A percentile compares a stretch with the other conserved stretches of the same genome.
phyloP scores from a whole-genome alignment of 2,113 vertebrate species.

The Notechis scutatus region DNA sequence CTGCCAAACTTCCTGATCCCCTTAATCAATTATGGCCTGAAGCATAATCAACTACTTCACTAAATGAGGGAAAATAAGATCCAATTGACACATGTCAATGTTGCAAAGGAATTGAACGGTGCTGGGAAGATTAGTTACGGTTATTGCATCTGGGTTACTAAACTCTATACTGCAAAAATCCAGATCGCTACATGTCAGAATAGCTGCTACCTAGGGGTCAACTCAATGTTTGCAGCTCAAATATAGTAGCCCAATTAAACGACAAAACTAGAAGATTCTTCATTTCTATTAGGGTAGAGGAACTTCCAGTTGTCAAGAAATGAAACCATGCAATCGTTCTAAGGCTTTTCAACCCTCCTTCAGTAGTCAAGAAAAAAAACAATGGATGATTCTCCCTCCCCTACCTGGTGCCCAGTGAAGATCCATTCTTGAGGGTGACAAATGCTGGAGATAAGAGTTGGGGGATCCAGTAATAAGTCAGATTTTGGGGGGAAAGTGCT shows the following conservation, averaged over 20 bases:
- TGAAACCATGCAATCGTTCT: neutral
- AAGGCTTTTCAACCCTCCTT: neutral
- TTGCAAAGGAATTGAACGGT: neutral
- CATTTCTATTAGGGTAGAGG: neutral
- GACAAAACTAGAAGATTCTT: neutral
- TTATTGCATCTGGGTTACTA: neutral
- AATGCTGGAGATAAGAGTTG: neutral
- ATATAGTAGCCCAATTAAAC: neutral
- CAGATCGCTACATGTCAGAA: neutral
- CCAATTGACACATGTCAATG: too few relatives aligned
- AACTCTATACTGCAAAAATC: neutral
- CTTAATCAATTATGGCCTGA: neutral
- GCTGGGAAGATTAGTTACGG: neutral
- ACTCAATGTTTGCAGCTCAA: neutral
- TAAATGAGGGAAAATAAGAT: neutral
- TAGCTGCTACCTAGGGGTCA: neutral
- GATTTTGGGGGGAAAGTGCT: neutral
- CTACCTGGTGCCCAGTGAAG: neutral
- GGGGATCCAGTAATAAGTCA: neutral
- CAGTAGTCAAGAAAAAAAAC: neutral
- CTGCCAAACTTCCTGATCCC: neutral
- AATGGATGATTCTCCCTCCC: neutral
- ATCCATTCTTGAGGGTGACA: neutral
- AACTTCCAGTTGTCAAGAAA: neutral
- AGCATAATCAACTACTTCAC: neutral